Evolutionary conservation across 2,888 invertebrate genomes (phyloP), one percentile per base, ranked within the genome.

Genomic region (Eupelmus urozonus): DNA sequence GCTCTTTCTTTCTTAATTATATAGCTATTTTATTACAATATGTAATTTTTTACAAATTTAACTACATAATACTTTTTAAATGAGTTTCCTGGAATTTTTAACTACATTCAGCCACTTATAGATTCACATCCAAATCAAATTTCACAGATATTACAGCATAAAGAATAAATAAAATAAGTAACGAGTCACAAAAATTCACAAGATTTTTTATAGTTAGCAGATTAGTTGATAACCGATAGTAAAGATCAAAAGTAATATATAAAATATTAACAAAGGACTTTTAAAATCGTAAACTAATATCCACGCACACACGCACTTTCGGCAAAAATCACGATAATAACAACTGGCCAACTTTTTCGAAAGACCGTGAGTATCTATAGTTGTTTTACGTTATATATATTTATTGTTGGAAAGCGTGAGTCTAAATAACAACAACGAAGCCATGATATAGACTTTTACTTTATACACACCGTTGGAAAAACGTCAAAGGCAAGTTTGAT

Each of bases 401-500:
- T n/a, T n/a, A 69, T 60, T 65, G 18, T 71, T 65, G 62, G 60
- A 23, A 60, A 71, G 75, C 70, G 57, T 71, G 66, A 71, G 29
- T 67, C 53, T 76, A 34, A 67, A 79, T 60, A 76, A 79, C 75
- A 78, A 74, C 70, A 76, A 71, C 66, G 71, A 75, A 71, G 42
- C 69, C 75, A 78, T 45, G 42, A 42, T 23, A 49, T 67, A 72
- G 60, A 67, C 51, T 59, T 42, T 51, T 63, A 20, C 42, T 51
- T 57, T 67, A 76, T 51, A 69, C 51, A 76, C 62, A 62, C 57
- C 27, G 18, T 79, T n/a, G 29, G 63, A 62, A 53, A 65, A 76
- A 72, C 67, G 79, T 72, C 72, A 49, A 79, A 79, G 79, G 79
- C 76, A 72, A 69, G 57, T 76, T 63, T 42, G 63, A 57, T 67